Percentiles rank a stretch among this genome's conserved stretches.
These are phyloP conservation scores for Sphecodes monilicornis DNA, from an alignment of 2,888 invertebrate genomes.

Conservation along the genomic window DNA sequence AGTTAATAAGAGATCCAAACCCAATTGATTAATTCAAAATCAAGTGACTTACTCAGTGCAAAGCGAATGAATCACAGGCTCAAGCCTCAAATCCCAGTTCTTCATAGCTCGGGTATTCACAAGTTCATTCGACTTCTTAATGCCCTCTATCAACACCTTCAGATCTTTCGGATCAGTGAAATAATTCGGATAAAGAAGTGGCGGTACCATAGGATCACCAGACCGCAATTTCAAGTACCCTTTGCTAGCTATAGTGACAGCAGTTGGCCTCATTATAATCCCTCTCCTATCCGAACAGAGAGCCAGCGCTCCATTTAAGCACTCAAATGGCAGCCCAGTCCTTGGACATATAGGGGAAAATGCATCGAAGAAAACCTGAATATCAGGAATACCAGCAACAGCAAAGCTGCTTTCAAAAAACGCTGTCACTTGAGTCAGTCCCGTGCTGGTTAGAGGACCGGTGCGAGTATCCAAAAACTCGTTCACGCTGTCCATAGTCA, in stretches of 20 bases:
- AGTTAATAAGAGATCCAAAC: background rate
- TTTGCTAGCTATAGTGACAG: slow-evolving; percentile 75
- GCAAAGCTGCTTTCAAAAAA: slow-evolving; percentile 82
- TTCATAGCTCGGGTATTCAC: slow-evolving; percentile 87
- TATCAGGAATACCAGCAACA: slow-evolving; percentile 80
- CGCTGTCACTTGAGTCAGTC: slow-evolving; percentile 84
- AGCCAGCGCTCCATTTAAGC: slow-evolving; percentile 71
- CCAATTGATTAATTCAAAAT: background rate
- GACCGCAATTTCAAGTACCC: slow-evolving; percentile 88
- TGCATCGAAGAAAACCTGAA: slow-evolving; percentile 84
- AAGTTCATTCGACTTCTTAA: slow-evolving; percentile 86
- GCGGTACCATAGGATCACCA: slow-evolving; percentile 88
- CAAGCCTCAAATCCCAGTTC: slow-evolving; percentile 87
- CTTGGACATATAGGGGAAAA: slow-evolving; percentile 80
- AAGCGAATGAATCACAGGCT: slow-evolving; percentile 86
- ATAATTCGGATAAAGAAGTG: slow-evolving; percentile 90
- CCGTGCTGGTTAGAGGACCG: slow-evolving; percentile 84
- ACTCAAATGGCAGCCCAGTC: slow-evolving; percentile 76
- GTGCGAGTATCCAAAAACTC: slow-evolving; percentile 80
- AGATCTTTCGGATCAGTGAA: slow-evolving; percentile 88
- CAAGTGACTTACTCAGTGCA: slow-evolving; percentile 83
- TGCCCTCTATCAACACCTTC: slow-evolving; percentile 87
- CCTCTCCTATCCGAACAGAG: slow-evolving; percentile 75
- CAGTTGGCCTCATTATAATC: slow-evolving; percentile 82
- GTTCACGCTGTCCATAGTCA: slow-evolving; percentile 79